Evolutionary conservation across 2,797 vertebrate species (phyloP).

Genomic region (Hyperoplus immaculatus): DNA sequence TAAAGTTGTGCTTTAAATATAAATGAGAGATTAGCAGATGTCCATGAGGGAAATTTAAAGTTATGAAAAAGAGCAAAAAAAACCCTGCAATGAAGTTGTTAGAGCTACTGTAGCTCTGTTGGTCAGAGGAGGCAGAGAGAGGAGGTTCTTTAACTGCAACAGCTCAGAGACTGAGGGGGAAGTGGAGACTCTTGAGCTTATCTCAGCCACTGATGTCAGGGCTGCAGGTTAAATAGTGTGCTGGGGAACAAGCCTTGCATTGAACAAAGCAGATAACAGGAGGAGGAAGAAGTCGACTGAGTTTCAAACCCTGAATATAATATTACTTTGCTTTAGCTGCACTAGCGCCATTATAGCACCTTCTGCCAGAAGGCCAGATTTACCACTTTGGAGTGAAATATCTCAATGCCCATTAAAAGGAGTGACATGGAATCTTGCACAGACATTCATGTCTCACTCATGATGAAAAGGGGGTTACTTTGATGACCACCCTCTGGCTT

Average conservation of each 20-base stretch:
- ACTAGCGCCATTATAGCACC: no score
- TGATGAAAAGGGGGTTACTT: not conserved
- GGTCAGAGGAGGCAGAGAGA: conserved; percentile 19
- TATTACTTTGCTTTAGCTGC: not conserved
- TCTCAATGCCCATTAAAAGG: not conserved
- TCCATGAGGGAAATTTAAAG: conserved; percentile 62
- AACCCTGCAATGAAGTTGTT: conserved; percentile 31
- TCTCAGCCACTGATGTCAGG: conserved; percentile 28
- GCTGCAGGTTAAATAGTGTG: conserved; percentile 64
- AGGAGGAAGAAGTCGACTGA: conserved; percentile 12
- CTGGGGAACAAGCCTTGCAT: conserved; percentile 28
- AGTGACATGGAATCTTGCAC: not conserved
- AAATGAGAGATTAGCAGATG: conserved; percentile 69
- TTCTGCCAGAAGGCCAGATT: not conserved
- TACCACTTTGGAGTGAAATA: not conserved
- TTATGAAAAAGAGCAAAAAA: conserved; percentile 32
- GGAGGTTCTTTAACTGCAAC: conserved; percentile 34
- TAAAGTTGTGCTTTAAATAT: conserved; percentile 69
- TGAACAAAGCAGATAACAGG: conserved; percentile 8
- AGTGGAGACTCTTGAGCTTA: conserved; percentile 39
- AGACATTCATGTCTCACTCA: not conserved
- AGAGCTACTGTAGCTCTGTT: conserved; percentile 17
- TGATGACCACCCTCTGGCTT: not conserved
- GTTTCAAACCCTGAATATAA: conserved; percentile 23
- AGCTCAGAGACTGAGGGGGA: conserved; percentile 25